Conservation (phyloP, 2,888 invertebrate species). For the Syritta pipiens region DNA sequence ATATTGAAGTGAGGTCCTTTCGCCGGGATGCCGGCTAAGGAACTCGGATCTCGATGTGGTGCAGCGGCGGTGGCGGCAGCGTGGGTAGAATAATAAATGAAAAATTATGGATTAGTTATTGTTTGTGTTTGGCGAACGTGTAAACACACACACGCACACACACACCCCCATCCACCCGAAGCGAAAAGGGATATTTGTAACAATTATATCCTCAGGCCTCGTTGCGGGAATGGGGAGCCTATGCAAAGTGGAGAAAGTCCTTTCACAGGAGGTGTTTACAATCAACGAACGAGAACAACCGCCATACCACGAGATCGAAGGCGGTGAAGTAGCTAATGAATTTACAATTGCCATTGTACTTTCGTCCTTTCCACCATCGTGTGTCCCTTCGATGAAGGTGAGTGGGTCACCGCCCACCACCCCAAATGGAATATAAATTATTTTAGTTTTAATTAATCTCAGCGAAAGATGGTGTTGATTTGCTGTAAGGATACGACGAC, state of each 20-base stretch:
- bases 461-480: slow-evolving; percentile 66
- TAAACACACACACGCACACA: slow-evolving; percentile 39
- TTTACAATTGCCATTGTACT: slow-evolving; percentile 60
- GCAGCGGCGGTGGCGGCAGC: slow-evolving; percentile 16
- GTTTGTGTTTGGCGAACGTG: slow-evolving; percentile 61
- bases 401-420: too few relatives aligned
- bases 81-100: slow-evolving; percentile 65
- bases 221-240: slow-evolving; percentile 26
- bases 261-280: slow-evolving; percentile 25
- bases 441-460: slow-evolving; percentile 69
- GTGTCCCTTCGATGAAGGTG: slow-evolving; percentile 28
- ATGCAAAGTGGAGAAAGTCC: slow-evolving; percentile 31
- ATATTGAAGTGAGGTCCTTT: slow-evolving; percentile 57
- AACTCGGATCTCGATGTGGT: too few relatives aligned
- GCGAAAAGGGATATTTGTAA: slow-evolving; percentile 63
- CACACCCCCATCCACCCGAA: background rate
- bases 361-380: background rate
- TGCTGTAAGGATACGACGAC: slow-evolving; percentile 33
- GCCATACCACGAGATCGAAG: slow-evolving; percentile 38
- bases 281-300: slow-evolving; percentile 21
- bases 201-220: slow-evolving; percentile 52
- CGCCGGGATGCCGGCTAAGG: background rate
- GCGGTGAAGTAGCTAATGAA: slow-evolving; percentile 65
- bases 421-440: slow-evolving; percentile 65
- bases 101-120: slow-evolving; percentile 68